Evolutionary conservation across 2,888 invertebrate species (phyloP).

Genomic region (Chrysina gloriosa): DNA sequence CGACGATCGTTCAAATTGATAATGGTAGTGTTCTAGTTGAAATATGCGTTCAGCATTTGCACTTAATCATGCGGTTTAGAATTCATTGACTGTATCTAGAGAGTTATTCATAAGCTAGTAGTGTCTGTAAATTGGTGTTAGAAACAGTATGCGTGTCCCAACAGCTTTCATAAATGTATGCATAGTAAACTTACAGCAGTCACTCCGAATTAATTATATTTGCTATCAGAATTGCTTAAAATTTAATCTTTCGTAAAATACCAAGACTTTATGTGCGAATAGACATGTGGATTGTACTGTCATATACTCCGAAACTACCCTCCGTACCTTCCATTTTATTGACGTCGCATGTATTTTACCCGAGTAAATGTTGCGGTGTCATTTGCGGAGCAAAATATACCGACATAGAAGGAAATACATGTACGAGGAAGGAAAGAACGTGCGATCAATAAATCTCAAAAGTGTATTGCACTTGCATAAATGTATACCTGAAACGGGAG

Average conservation of each 20-base stretch:
- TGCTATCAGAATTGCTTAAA: conserved; percentile 20
- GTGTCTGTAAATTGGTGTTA: not conserved
- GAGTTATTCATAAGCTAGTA: not conserved
- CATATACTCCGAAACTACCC: not conserved
- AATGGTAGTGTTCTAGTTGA: not conserved
- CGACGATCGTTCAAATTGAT: not conserved
- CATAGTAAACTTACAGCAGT: not conserved
- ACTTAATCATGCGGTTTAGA: not conserved
- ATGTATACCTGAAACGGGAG: too few relatives aligned
- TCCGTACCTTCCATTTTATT: conserved; percentile 11
- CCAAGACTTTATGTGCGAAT: not conserved
- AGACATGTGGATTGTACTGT: not conserved
- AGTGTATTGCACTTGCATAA: too few relatives aligned
- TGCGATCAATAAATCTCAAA: not conserved
- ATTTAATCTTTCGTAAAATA: conserved; percentile 20
- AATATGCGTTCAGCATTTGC: conserved; percentile 3
- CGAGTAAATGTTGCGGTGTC: conserved; percentile 8
- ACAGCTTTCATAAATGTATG: too few relatives aligned
- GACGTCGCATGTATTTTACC: not conserved
- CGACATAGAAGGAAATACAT: not conserved
- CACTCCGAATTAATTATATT: not conserved
- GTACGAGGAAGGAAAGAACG: not conserved
- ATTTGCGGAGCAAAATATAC: not conserved
- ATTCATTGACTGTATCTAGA: conserved; percentile 4
- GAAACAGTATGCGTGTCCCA: too few relatives aligned